Evolutionary conservation across 2,797 vertebrate genomes (phyloP), one percentile per base, ranked within the genome.

Genomic region (Micrastur ruficollis): DNA sequence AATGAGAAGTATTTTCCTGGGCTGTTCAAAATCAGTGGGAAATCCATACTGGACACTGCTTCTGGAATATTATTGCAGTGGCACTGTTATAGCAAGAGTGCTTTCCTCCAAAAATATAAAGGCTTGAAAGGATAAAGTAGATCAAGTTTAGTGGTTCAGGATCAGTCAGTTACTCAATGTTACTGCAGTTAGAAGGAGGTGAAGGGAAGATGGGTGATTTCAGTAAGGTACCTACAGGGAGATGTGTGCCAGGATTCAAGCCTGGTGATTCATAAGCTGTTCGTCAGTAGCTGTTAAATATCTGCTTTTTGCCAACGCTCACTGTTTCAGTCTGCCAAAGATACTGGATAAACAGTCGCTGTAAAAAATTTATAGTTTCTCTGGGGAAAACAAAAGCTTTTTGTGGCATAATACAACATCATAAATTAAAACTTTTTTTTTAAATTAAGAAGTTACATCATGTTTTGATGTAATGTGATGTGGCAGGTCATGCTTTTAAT

Each of bases 381-480:
- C 95, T 44, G 70, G 96, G 97, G 96, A 96, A 96, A 95, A 89
- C 89, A 96, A 97, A 97, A 92, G 95, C 95, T 97, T 98, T 96
- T 91, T 94, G 96, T 87, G 95, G 95, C 93, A 95, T 92, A 89
- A 96, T 88, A 62, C 49, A 34, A 89, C 56, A 75, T 86, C 95
- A 86, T 97, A 97, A 98, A 98, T 98, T 95, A 96, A 96, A 97
- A 84, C 38, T 68, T 74, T 91, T 97, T 95, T 81, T 92, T 96
- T 6, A 81, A 96, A 91, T 97, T 88, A 95, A 96, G 96, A 87
- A 94, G 85, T 97, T 95, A 96, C 97, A 71, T 97, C 97, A 97
- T 97, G 95, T 96, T 97, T 97, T 97, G 97, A 97, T 95, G 95
- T 95, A 95, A 97, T 95, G 92, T 85, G 93, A 95, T 95, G 95